Evolutionary conservation across 2,888 invertebrate genomes (phyloP), one percentile per base, ranked within the genome.

Genomic region (Pocota personata): DNA sequence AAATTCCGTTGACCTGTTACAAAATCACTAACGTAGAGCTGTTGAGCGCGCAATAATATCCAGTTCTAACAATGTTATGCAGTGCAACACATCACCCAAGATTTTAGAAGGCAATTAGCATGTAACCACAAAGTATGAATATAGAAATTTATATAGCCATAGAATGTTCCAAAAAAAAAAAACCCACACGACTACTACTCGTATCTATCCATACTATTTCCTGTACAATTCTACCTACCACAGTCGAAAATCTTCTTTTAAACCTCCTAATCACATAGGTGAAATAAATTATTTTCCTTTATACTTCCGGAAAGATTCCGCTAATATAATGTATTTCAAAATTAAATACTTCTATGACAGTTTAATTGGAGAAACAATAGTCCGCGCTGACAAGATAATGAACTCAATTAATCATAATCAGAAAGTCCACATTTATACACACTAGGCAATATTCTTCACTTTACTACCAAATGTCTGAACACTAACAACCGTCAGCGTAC

Each of bases 301-400:
- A 52, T 32, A 58, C 14, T 71, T 76, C 67, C 77, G 77, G 40
- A 69, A 60, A 30, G 16, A 76, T 10, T 46, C 27, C n/a, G n/a
- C 43, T 57, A 58, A 58, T 40, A n/a, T 30, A 50, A 24, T 27
- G 43, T 50, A 55, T 21, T 24, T 66, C 16, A 12, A 82, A 57
- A 35, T 14, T 32, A 66, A 66, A 7, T 50, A 48, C 35, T 24
- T 58, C 14, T 40, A 58, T 35, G 72, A 83, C 46, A 67, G 21
- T 43, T 24, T 77, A 66, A 82, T 82, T 77, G 16, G 57, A n/a
- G 30, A 52, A 67, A 67, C 66, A 62, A 82, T 46, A 19, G 16
- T 35, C 60, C 52, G 35, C n/a, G 43, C 77, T 67, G 82, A 83
- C 72, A 83, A 83, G 37, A 72, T 83, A 78, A 83, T 83, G 1